phyloP scores from a whole-genome alignment of 2,888 invertebrate species.

The Chymomyza fuscimana region DNA sequence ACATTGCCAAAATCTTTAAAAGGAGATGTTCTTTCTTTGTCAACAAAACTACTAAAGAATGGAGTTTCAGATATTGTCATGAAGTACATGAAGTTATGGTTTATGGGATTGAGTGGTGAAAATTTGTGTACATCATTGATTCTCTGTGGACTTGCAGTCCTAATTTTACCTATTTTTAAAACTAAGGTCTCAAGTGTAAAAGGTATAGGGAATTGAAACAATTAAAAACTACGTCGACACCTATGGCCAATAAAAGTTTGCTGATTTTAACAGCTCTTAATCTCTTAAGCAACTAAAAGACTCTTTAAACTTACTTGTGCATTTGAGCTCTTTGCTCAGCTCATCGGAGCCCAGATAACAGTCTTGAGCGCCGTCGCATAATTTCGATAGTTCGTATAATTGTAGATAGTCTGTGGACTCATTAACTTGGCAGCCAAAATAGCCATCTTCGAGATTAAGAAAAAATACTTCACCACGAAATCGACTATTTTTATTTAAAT shows the following conservation, averaged over 20 bases:
- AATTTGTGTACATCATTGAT: too few relatives aligned
- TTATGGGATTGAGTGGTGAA: too few relatives aligned
- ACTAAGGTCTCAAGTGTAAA: too few relatives aligned
- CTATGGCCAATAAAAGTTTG: background rate
- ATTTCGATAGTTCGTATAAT: slow-evolving; percentile 95
- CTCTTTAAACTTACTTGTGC: slow-evolving; percentile 87
- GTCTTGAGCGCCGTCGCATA: slow-evolving; percentile 94
- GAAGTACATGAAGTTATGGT: too few relatives aligned
- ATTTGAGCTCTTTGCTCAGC: slow-evolving; percentile 92
- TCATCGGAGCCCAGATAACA: slow-evolving; percentile 96
- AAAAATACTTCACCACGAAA: slow-evolving; percentile 96
- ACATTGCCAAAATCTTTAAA: too few relatives aligned
- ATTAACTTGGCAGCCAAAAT: slow-evolving; percentile 98
- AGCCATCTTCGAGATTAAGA: slow-evolving; percentile 97
- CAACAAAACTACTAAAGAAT: too few relatives aligned
- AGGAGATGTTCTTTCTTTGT: too few relatives aligned
- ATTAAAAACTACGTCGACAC: background rate
- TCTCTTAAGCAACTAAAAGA: background rate
- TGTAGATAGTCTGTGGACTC: slow-evolving; percentile 96
- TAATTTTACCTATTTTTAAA: too few relatives aligned
- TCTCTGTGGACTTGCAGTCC: too few relatives aligned
- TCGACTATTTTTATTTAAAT: slow-evolving; percentile 79
- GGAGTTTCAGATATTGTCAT: too few relatives aligned
- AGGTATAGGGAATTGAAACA: too few relatives aligned
- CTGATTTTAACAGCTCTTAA: background rate